A percentile compares a stretch with the other conserved stretches of the same genome.
Evolutionary conservation across 2,888 invertebrate species (phyloP).

Genomic region (Amphiduros pacificus): DNA sequence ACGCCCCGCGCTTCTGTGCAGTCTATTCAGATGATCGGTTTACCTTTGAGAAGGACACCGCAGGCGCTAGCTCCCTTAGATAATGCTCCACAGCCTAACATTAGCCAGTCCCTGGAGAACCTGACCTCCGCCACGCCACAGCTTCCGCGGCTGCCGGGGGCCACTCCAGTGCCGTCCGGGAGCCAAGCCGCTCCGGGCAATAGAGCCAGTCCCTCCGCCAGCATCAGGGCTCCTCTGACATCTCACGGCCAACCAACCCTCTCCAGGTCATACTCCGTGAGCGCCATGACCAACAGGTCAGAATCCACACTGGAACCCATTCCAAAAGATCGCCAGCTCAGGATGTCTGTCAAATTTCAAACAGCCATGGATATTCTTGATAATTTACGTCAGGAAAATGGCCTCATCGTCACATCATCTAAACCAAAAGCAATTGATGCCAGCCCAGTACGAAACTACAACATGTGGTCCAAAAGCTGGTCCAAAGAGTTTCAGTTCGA

Average conservation of each 20-base stretch:
- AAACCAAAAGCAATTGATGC: neutral
- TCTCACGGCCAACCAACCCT: neutral
- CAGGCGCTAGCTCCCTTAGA: neutral
- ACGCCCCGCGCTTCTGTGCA: too few species aligned
- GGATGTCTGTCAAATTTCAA: conserved; percentile 45
- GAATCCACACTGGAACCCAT: neutral
- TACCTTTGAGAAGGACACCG: neutral
- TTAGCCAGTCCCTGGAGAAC: neutral
- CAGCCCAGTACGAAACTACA: conserved; percentile 75
- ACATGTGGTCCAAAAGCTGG: conserved; percentile 92
- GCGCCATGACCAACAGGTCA: too few species aligned
- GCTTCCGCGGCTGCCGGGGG: too few species aligned
- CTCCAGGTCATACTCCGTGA: neutral
- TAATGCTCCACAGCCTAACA: neutral
- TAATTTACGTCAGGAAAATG: conserved; percentile 34
- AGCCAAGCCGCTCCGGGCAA: neutral
- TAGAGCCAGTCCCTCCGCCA: neutral
- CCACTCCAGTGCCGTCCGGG: neutral
- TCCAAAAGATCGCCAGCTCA: conserved; percentile 34
- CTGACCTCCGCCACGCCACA: neutral
- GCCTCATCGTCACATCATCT: conserved; percentile 33
- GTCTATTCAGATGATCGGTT: too few species aligned
- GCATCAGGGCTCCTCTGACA: neutral
- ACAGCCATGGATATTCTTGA: conserved; percentile 53
- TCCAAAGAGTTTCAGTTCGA: conserved; percentile 58